A percentile compares a stretch with the other conserved stretches of the same genome.
Evolutionary conservation across 2,888 invertebrate genomes (phyloP).

Genomic region (Allygus modestus): DNA sequence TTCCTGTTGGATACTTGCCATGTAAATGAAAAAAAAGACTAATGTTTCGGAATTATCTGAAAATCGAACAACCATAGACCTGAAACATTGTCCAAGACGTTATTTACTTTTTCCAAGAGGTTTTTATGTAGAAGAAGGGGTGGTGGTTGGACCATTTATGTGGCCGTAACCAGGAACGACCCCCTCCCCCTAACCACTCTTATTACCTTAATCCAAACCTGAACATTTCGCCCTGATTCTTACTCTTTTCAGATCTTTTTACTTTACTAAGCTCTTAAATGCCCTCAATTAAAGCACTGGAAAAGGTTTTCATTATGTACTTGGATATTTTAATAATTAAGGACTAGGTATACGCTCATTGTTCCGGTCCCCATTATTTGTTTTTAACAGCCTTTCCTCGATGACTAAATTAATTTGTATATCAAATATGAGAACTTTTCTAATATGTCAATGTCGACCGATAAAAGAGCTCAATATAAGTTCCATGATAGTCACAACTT

Average conservation of each 20-base stretch:
- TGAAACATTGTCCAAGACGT: not conserved
- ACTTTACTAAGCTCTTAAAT: not conserved
- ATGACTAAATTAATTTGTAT: no score
- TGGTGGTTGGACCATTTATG: slow-evolving; percentile 7
- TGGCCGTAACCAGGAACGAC: slow-evolving; percentile 26
- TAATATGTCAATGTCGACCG: no score
- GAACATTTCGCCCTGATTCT: slow-evolving; percentile 28
- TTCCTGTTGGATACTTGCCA: no score
- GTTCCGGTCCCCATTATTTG: no score
- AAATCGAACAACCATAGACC: not conserved
- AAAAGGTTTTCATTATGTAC: no score
- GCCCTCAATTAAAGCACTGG: no score
- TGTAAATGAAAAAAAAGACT: not conserved
- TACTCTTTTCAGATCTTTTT: slow-evolving; percentile 11
- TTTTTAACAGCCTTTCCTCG: no score
- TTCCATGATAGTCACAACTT: no score
- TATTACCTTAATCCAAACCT: slow-evolving; percentile 38
- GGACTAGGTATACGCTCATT: no score
- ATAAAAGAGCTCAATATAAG: no score
- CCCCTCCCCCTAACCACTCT: not conserved
- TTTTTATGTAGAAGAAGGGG: slow-evolving; percentile 11
- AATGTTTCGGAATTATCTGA: not conserved
- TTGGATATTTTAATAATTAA: no score
- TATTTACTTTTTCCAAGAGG: slow-evolving; percentile 26
- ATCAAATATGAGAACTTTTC: no score